Evolutionary conservation across 2,888 invertebrate genomes (phyloP).

Genomic region (Nephrotoma appendiculata): DNA sequence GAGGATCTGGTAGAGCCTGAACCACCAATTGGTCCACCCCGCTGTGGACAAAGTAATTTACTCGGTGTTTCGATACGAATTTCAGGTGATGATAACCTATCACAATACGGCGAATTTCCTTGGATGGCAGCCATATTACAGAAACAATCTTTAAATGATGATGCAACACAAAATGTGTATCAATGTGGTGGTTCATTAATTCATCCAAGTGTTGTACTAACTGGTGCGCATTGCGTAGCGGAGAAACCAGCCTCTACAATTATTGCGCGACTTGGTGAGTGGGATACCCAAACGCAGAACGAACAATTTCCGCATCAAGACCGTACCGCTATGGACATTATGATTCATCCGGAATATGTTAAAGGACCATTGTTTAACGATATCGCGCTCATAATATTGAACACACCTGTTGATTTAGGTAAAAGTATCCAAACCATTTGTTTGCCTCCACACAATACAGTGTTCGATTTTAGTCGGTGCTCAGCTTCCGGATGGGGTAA

Average conservation of each 20-base stretch:
- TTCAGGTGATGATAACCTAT: slow-evolving; percentile 47
- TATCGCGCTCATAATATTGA: slow-evolving; percentile 52
- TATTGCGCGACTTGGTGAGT: slow-evolving; percentile 57
- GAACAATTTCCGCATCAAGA: slow-evolving; percentile 60
- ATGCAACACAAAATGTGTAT: slow-evolving; percentile 30
- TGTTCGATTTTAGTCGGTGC: slow-evolving; percentile 23
- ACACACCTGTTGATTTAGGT: slow-evolving; percentile 42
- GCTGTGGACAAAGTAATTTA: slow-evolving; percentile 60
- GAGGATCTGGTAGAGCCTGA: slow-evolving; percentile 22
- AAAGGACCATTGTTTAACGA: slow-evolving; percentile 55
- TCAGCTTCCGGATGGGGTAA: slow-evolving; percentile 30
- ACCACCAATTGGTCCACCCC: slow-evolving; percentile 16
- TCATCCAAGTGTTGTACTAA: slow-evolving; percentile 45
- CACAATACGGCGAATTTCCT: slow-evolving; percentile 36
- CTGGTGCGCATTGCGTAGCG: slow-evolving; percentile 63
- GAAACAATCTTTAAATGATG: slow-evolving; percentile 17
- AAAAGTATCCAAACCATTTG: slow-evolving; percentile 57
- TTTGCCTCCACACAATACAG: slow-evolving; percentile 38
- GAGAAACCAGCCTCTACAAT: slow-evolving; percentile 19
- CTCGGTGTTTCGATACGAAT: slow-evolving; percentile 60
- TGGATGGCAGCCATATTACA: slow-evolving; percentile 39
- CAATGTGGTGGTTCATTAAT: slow-evolving; percentile 28
- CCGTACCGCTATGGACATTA: slow-evolving; percentile 39
- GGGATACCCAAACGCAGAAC: slow-evolving; percentile 61
- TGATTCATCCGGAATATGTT: slow-evolving; percentile 48